These are phyloP conservation scores for Andrena cerasifolii DNA, from an alignment of 1,140 invertebrate species.

Conservation along the genomic window DNA sequence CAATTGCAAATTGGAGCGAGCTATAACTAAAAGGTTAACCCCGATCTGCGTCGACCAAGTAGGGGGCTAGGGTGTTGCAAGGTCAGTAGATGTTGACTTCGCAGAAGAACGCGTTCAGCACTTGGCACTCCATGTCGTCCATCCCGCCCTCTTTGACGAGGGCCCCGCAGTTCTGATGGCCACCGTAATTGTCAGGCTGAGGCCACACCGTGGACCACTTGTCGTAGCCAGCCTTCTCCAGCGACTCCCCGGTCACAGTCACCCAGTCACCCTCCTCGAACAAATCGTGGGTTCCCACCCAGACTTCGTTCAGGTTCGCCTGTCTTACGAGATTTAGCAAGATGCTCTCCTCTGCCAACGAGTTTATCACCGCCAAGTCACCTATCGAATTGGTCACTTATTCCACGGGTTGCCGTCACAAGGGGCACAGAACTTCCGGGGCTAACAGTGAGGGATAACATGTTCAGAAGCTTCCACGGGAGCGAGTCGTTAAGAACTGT, in stretches of 20 bases:
- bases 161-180: conserved; percentile 16
- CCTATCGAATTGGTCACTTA: conserved; percentile 14
- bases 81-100: conserved; percentile 9
- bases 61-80: too few species aligned
- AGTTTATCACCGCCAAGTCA: conserved; percentile 56
- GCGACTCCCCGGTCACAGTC: conserved; percentile 21
- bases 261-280: conserved; percentile 54
- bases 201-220: conserved; percentile 21
- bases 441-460: too few species aligned
- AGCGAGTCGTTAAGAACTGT: too few species aligned
- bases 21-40: too few species aligned
- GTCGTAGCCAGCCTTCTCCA: conserved; percentile 32
- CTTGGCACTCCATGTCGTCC: conserved; percentile 16
- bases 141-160: conserved; percentile 14
- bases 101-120: conserved; percentile 20
- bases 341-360: conserved; percentile 23
- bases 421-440: too few species aligned
- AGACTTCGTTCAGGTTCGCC: conserved; percentile 6
- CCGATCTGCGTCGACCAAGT: too few species aligned
- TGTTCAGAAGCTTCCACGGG: too few species aligned
- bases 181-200: conserved; percentile 27
- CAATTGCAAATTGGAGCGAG: too few species aligned
- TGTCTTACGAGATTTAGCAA: conserved; percentile 1
- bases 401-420: too few species aligned
- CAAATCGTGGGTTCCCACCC: conserved; percentile 52